Evolutionary conservation across 1,140 invertebrate species (phyloP).

Genomic region (Zaprionus ornatus): DNA sequence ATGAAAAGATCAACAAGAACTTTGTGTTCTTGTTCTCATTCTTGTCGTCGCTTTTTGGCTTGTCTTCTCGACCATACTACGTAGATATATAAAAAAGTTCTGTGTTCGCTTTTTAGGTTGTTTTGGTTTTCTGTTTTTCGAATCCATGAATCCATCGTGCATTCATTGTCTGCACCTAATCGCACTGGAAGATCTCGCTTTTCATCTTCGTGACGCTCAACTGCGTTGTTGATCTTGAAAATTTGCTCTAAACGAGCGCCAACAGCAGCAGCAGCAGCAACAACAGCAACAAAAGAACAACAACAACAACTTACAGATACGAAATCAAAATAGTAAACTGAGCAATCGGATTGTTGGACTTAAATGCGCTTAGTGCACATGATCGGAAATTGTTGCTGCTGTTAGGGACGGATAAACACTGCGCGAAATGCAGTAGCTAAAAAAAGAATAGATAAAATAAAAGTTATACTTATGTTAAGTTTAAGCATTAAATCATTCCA

Average conservation of each 20-base stretch:
- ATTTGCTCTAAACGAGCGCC: constrained; percentile 48
- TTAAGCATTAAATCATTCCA: too few relatives aligned
- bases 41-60: constrained; percentile 60
- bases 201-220: constrained; percentile 78
- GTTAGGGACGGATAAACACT: constrained; percentile 25
- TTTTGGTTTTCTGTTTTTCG: constrained; percentile 40
- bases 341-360: constrained; percentile 49
- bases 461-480: neutral
- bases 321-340: constrained; percentile 61
- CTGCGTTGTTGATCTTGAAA: constrained; percentile 81
- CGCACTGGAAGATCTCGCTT: constrained; percentile 76
- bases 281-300: constrained; percentile 16
- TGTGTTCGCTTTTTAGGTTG: constrained; percentile 39
- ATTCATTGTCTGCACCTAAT: constrained; percentile 78
- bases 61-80: constrained; percentile 47
- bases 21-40: constrained; percentile 78
- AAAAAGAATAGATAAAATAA: neutral
- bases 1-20: constrained; percentile 54
- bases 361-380: constrained; percentile 40
- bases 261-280: constrained; percentile 31
- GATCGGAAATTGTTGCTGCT: constrained; percentile 57
- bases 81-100: constrained; percentile 44
- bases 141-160: constrained; percentile 78
- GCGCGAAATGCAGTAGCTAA: constrained; percentile 12
- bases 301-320: constrained; percentile 46